Base-by-base conservation (phyloP, 1,140 invertebrate species). In the Zophobas morio region DNA sequence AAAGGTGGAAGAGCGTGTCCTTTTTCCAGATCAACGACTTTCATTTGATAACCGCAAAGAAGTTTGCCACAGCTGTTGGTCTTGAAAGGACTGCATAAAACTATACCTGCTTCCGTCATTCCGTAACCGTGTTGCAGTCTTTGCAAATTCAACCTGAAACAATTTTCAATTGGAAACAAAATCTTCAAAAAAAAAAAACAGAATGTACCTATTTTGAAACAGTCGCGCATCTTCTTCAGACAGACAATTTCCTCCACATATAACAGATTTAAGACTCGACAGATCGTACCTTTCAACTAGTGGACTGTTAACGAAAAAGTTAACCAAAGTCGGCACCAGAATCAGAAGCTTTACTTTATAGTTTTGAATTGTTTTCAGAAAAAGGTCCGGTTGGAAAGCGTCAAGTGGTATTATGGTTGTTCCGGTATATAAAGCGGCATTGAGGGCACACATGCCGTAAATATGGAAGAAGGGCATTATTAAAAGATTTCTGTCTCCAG, bases 241-340 rank as follows among this genome's bases (percentile, higher is more conserved):
- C 6, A 20, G 4, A 2, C 6, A 2, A 2, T 5, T 2, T 20
- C 4, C n/a, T 20, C 4, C 49, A 51, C 49, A n/a, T 2, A 2
- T n/a, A 4, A 92, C 84, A 70, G 88, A 86, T 78, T 87, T 87
- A 0, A 93, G 79, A 1, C 88, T 90, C n/a, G 88, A 88, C 54
- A 92, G 84, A 82, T 93, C 88, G 76, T 91, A 93, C 63, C 90
- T 88, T 0, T 86, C 80, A 1, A 93, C 89, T 33, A 90, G 83
- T 0, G 91, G 90, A 84, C 91, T 87, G 82, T 93, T 93, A 0
- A 90, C 90, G 4, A 94, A 79, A 78, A 93, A 92, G 5, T 90
- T 88, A 76, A 92, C 88, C 1, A 93, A 76, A 0, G 92, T 90
- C 2, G 93, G 92, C 1, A 92, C 92, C 72, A 93, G 81, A 1